Conservation (phyloP, 2,113 vertebrate species). For the Perognathus longimembris region DNA sequence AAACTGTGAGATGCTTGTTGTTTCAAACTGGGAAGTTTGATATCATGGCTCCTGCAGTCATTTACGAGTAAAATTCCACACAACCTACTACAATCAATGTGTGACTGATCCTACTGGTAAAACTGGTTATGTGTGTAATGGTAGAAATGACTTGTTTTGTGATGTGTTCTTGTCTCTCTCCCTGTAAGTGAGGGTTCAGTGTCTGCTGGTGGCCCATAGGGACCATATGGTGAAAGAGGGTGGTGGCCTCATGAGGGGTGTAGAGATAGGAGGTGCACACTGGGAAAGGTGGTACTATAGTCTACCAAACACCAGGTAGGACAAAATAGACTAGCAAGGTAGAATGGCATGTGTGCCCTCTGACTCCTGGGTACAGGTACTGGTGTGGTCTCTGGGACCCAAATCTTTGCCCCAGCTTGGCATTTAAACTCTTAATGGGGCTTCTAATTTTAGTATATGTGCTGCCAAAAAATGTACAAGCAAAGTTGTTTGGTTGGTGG, state of each 20-base stretch:
- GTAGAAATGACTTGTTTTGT: not conserved
- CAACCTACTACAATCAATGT: not conserved
- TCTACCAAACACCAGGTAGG: not conserved
- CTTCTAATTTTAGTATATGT: too few relatives aligned
- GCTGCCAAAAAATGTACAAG: too few relatives aligned
- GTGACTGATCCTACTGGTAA: not conserved
- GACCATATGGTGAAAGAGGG: not conserved
- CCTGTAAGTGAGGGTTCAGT: not conserved
- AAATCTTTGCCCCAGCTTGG: not conserved
- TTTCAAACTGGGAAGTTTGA: not conserved
- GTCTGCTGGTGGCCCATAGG: not conserved
- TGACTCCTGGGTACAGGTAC: too few relatives aligned
- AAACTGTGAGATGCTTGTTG: not conserved
- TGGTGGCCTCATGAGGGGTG: not conserved
- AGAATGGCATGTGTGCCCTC: not conserved
- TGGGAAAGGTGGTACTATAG: not conserved
- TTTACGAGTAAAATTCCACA: not conserved
- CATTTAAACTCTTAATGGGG: not conserved
- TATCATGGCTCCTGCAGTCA: not conserved
- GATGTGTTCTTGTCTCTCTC: not conserved
- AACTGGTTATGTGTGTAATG: not conserved
- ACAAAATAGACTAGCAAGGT: not conserved
- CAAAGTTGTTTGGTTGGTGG: too few relatives aligned
- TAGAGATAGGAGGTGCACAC: not conserved
- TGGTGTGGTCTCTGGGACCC: not conserved